phyloP scores from a whole-genome alignment of 1,140 invertebrate species.

The Drosophila pallidifrons region DNA sequence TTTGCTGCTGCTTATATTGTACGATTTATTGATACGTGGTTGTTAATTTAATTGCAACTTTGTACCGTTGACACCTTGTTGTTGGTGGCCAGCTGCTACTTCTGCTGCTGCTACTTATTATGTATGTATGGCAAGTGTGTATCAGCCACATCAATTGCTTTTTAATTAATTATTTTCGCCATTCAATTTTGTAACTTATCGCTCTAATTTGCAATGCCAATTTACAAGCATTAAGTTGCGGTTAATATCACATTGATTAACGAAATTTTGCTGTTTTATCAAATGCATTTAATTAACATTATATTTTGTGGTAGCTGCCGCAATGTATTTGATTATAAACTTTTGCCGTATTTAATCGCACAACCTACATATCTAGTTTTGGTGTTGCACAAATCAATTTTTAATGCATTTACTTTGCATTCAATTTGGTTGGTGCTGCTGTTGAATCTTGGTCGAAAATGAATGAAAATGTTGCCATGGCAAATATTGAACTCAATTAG shows the following conservation, averaged over 20 bases:
- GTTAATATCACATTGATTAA: not conserved
- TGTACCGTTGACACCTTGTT: conserved; percentile 45
- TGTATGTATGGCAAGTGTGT: not conserved
- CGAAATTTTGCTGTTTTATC: not conserved
- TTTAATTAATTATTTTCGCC: conserved; percentile 70
- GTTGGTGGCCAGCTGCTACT: not conserved
- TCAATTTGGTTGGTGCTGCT: too few species aligned
- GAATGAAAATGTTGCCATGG: too few species aligned
- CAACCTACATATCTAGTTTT: too few species aligned
- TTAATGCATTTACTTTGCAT: too few species aligned
- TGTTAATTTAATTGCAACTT: conserved; percentile 77
- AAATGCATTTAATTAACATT: not conserved
- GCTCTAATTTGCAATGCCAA: conserved; percentile 48
- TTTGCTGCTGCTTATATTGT: conserved; percentile 27
- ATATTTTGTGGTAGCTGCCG: not conserved
- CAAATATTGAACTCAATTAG: conserved; percentile 19
- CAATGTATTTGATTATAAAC: too few species aligned
- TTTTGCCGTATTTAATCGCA: too few species aligned
- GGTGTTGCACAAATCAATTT: too few species aligned
- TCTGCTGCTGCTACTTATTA: conserved; percentile 3
- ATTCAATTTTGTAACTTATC: conserved; percentile 25
- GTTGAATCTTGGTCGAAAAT: too few species aligned
- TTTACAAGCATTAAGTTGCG: conserved; percentile 1
- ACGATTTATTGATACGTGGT: conserved; percentile 27
- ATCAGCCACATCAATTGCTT: conserved; percentile 50